phyloP scores from a whole-genome alignment of 1,140 invertebrate species.

The honey bee (Apis mellifera) region DNA sequence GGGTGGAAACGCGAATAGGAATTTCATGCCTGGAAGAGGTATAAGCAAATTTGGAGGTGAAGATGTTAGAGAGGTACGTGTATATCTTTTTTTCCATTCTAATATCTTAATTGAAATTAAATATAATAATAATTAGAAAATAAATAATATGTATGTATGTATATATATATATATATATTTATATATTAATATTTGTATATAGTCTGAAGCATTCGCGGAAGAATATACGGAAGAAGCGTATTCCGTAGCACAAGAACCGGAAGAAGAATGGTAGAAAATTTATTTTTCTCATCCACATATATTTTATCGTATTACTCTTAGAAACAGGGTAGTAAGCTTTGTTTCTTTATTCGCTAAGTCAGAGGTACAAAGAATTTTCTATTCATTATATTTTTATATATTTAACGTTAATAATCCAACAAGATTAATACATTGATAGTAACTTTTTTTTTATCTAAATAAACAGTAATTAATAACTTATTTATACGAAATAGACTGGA shows the following conservation, averaged over 20 bases:
- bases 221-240: constrained; percentile 22
- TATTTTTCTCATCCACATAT: not conserved
- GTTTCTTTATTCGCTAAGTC: constrained; percentile 16
- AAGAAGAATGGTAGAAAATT: constrained; percentile 67
- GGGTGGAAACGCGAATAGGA: constrained; percentile 71
- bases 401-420: not conserved
- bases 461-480: not conserved
- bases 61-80: constrained; percentile 80
- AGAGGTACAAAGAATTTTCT: constrained; percentile 4
- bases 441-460: not conserved
- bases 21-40: constrained; percentile 65
- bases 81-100: not conserved
- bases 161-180: no score
- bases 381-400: not conserved
- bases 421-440: not conserved
- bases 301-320: not conserved
- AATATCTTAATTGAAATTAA: not conserved
- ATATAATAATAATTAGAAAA: constrained; percentile 8
- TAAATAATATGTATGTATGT: not conserved
- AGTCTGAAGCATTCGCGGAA: constrained; percentile 45
- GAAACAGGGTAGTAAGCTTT: constrained; percentile 24
- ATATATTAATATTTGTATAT: constrained; percentile 20
- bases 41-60: constrained; percentile 80
- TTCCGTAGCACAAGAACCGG: constrained; percentile 47
- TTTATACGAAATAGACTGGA: constrained; percentile 5